Conservation (phyloP, 2,113 vertebrate species). For the Chitala chitala region DNA sequence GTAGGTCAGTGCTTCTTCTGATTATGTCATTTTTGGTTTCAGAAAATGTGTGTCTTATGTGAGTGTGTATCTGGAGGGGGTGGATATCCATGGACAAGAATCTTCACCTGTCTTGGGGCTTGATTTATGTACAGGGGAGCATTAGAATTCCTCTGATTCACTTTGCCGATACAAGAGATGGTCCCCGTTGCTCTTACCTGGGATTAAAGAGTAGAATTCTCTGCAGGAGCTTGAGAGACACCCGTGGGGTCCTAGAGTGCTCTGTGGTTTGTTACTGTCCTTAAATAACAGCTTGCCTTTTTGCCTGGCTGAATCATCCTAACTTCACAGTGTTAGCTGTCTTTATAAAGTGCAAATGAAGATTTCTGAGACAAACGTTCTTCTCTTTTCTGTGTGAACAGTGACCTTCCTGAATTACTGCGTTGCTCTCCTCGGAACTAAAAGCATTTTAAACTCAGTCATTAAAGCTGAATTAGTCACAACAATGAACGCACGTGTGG, state of each 20-base stretch:
- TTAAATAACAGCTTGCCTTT: background rate
- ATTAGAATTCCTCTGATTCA: background rate
- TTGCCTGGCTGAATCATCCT: conserved; percentile 1
- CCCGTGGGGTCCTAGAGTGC: background rate
- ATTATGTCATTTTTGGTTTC: background rate
- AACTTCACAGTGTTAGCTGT: background rate
- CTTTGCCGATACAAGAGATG: conserved; percentile 3
- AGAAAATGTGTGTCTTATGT: background rate
- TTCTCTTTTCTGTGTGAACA: no score
- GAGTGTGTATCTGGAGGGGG: background rate
- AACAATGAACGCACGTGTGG: background rate
- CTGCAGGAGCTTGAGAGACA: conserved; percentile 6
- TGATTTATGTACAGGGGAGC: background rate
- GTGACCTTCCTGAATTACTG: background rate
- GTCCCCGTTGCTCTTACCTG: background rate
- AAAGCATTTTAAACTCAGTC: background rate
- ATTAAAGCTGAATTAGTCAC: background rate
- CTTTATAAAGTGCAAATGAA: background rate
- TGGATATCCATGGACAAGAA: background rate
- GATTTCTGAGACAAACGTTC: background rate
- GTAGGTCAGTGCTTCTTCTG: background rate
- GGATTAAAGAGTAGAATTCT: conserved; percentile 15
- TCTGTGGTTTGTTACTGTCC: background rate
- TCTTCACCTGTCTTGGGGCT: background rate
- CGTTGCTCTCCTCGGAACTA: background rate